Evolutionary conservation across 2,888 invertebrate species (phyloP), one percentile per base, ranked within the genome.

Genomic region (Nebria brevicollis): DNA sequence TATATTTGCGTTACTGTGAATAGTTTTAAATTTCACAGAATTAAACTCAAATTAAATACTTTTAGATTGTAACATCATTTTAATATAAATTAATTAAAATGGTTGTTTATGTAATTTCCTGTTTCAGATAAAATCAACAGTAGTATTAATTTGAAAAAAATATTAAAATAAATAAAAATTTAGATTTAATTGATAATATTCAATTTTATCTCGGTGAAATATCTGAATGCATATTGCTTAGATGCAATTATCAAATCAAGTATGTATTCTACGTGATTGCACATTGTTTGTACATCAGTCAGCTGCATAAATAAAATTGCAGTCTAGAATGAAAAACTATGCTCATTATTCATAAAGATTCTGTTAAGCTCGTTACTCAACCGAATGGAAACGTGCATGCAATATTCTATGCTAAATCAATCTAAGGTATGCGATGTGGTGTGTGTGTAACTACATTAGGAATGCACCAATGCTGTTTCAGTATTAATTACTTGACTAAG

Each of bases 381-480:
- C 11, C 10, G 54, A 54, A 54, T 54, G 54, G 54, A 54, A 54
- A 54, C 54, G 11, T 54, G 54, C 54, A 54, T 54, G 54, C 54
- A 54, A 54, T 54, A 54, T 54, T 54, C 54, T 54, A 54, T 54
- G 54, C 54, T 11, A 54, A 8, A 54, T 54, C 54, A 54, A 54
- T 54, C 54, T 54, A 54, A 54, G 54, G 54, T 54, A 54, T 54
- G 54, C 54, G 54, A 54, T 54, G 8, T 54, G 54, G 20, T 70
- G 25, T 70, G 70, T 70, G 5, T 25, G 25, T 70, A 34, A 25
- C 11, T 15, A 15, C 34, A 26, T 11, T 25, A 20, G 25, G 70
- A 70, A 70, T 70, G 70, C 70, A 70, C 34, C n/a, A 70, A 70
- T 70, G 34, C 70, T 70, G 34, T 25, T 54, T 70, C 26, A 70